These are phyloP conservation scores for Cisticola juncidis DNA, from an alignment of 2,113 vertebrate genomes.

Conservation along the genomic window DNA sequence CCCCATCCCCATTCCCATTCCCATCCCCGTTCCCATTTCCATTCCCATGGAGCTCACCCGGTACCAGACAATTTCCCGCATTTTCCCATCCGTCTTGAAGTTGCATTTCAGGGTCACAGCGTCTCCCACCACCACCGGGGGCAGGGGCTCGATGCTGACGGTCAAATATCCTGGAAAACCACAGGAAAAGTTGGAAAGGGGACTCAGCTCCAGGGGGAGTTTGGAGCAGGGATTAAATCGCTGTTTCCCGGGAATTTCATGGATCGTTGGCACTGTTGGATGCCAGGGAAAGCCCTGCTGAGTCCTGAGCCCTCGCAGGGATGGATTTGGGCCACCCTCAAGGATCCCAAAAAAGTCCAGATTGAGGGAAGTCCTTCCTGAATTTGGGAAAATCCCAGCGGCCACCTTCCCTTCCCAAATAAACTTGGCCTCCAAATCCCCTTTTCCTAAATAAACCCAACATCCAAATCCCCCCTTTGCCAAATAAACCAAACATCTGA, in stretches of 20 bases:
- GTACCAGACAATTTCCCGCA: constrained; percentile 98
- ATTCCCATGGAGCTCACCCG: constrained; percentile 90
- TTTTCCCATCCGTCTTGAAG: constrained; percentile 97
- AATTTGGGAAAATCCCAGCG: rapidly evolving
- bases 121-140: constrained; percentile 94
- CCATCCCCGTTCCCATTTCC: neutral
- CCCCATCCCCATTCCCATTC: too few relatives aligned
- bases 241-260: rapidly evolving
- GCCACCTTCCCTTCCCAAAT: neutral
- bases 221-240: rapidly evolving
- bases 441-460: too few relatives aligned
- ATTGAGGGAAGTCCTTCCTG: neutral
- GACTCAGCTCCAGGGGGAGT: neutral
- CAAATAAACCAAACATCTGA: too few relatives aligned
- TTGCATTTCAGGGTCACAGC: constrained; percentile 98
- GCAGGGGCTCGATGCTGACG: constrained; percentile 94
- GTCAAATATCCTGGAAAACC: constrained; percentile 90
- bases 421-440: too few relatives aligned
- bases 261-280: rapidly evolving
- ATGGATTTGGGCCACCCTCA: neutral
- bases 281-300: neutral
- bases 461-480: too few relatives aligned
- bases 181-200: neutral
- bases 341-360: rapidly evolving
- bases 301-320: rapidly evolving